Conservation (phyloP, 64 coral and sea anemone genomes). For the Montipora foliosa region DNA sequence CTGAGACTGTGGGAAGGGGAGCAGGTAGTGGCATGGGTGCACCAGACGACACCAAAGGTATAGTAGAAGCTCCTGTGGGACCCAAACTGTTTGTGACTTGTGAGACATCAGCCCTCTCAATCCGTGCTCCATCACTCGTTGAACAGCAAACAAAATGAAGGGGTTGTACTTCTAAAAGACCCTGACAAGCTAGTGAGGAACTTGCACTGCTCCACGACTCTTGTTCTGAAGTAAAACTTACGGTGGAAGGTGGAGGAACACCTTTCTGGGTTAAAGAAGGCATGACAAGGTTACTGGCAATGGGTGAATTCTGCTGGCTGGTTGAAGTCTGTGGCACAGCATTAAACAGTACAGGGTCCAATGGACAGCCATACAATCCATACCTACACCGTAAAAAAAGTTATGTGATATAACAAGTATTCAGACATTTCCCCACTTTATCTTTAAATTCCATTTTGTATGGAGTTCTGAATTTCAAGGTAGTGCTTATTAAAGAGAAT, state of each 20-base stretch:
- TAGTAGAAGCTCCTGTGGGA: constrained; percentile 1
- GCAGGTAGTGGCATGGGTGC: constrained; percentile 27
- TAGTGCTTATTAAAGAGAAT: too few relatives aligned
- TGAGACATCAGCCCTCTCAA: constrained; percentile 70
- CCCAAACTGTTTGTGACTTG: constrained; percentile 56
- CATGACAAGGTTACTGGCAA: background rate
- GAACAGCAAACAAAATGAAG: constrained; percentile 94
- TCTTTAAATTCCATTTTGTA: too few relatives aligned
- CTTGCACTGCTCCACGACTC: constrained; percentile 48
- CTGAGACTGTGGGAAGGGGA: constrained; percentile 63
- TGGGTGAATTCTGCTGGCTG: background rate
- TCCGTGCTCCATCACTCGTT: constrained; percentile 91
- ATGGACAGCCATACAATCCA: constrained; percentile 89
- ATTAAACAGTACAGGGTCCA: constrained; percentile 93
- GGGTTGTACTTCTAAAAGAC: constrained; percentile 93
- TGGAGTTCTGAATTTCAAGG: too few relatives aligned
- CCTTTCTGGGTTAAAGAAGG: constrained; percentile 28
- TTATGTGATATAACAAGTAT: background rate
- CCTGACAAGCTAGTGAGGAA: constrained; percentile 67
- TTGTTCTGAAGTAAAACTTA: background rate
- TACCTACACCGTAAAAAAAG: constrained; percentile 40
- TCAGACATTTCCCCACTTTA: too few relatives aligned
- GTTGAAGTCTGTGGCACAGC: constrained; percentile 50
- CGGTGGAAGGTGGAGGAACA: background rate
- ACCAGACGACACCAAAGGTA: constrained; percentile 21